phyloP scores from a whole-genome alignment of 1,140 invertebrate species.

The Grapholita molesta region DNA sequence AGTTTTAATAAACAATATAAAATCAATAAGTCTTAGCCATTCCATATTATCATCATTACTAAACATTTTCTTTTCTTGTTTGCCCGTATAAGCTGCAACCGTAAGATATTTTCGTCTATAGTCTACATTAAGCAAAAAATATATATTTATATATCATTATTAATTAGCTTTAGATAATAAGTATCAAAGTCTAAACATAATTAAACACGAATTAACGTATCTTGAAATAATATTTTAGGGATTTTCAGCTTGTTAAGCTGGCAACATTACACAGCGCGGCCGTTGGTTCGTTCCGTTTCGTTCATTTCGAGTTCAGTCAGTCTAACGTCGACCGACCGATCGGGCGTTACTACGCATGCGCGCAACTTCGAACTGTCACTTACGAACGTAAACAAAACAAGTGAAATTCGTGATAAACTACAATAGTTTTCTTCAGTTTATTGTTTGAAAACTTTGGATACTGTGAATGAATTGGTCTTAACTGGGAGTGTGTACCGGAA shows the following conservation, averaged over 20 bases:
- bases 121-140: no score
- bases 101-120: no score
- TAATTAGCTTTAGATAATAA: no score
- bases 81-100: no score
- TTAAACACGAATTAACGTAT: background rate
- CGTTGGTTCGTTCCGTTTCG: slow-evolving; percentile 27
- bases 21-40: no score
- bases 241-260: slow-evolving; percentile 20
- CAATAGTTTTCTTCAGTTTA: slow-evolving; percentile 31
- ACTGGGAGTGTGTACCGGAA: slow-evolving; percentile 54
- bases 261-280: slow-evolving; percentile 15
- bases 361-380: slow-evolving; percentile 49
- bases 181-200: background rate
- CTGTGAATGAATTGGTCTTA: slow-evolving; percentile 34
- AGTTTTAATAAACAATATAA: no score
- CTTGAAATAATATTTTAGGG: slow-evolving; percentile 13
- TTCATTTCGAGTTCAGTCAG: slow-evolving; percentile 37
- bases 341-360: slow-evolving; percentile 55
- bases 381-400: slow-evolving; percentile 72
- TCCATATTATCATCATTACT: no score
- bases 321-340: slow-evolving; percentile 45
- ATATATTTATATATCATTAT: no score
- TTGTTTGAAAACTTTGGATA: slow-evolving; percentile 24
- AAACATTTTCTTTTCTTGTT: no score
- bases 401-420: slow-evolving; percentile 53